Conservation (phyloP, 1,140 invertebrate species). For the Camponotus vicinus region DNA sequence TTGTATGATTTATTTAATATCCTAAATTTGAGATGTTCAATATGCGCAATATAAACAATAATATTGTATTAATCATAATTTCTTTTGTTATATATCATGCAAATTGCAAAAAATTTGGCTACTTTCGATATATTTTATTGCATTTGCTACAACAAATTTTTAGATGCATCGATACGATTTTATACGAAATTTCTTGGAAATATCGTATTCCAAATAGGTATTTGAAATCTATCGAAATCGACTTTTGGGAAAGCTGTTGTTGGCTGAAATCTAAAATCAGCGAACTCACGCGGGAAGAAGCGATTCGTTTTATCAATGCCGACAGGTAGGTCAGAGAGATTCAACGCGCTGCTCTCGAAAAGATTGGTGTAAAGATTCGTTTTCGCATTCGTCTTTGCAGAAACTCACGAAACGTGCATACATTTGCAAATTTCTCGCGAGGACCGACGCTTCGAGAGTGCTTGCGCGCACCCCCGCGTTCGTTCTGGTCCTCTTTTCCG, state of each 20-base stretch:
- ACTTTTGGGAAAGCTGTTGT: background rate
- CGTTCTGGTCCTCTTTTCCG: conserved; percentile 48
- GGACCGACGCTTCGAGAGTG: background rate
- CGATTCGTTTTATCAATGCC: conserved; percentile 4
- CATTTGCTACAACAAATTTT: too few relatives aligned
- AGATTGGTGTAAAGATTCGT: background rate
- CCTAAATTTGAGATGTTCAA: too few relatives aligned
- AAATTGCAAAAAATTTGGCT: background rate
- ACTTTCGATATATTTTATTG: background rate
- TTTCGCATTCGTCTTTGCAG: conserved; percentile 14
- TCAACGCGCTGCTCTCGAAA: background rate
- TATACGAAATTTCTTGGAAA: too few relatives aligned
- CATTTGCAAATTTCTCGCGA: conserved; percentile 3
- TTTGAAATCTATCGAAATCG: background rate
- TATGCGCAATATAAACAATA: background rate
- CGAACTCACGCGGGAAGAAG: background rate
- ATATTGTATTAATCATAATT: background rate
- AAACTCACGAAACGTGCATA: background rate
- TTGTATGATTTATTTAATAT: background rate
- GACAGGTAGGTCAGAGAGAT: background rate
- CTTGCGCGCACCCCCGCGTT: background rate
- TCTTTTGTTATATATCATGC: background rate
- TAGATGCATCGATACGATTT: too few relatives aligned
- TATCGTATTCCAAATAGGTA: background rate
- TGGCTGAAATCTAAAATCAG: conserved; percentile 9